Base-by-base conservation (phyloP, 1,140 invertebrate genomes). In the Pseudomyrmex gracilis region DNA sequence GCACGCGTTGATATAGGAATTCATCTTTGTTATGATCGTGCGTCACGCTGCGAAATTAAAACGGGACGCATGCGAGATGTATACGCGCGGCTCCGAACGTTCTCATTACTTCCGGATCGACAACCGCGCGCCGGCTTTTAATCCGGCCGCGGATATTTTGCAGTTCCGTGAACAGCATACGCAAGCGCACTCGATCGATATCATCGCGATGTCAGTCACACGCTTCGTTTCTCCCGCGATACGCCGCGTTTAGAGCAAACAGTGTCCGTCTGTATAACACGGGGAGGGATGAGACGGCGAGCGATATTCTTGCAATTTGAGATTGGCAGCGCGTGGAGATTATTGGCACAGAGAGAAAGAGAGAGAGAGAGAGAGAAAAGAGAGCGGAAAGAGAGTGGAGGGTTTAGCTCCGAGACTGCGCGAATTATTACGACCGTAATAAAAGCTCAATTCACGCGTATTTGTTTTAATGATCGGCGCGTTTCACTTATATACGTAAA, bases 141-240 rank as follows among this genome's bases (percentile, higher is more conserved):
- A 80, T 71, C 76, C 22, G 53, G 53, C 55, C n/a, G 58, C n/a
- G 66, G 45, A 71, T 80, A 60, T 71, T 80, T 80, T 80, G 76
- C 76, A 80, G 53, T 70, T 71, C 66, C 66, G 5, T 71, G 66
- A 80, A 70, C 66, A 80, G 66, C 76, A 80, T 58, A 17, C 66
- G 66, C 76, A 80, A 71, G 8, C 49, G 76, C 66, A 71, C 12
- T 58, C 76, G n/a, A 80, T 80, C 66, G 66, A 80, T 80, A 57
- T 71, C 49, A 12, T 51, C 49, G 66, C 53, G 47, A 80, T 80
- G 76, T 55, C 43, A 12, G n/a, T 60, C 49, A 34, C 34, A 34
- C 20, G 53, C 55, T 71, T 80, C 76, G 76, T 71, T 80, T 80
- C 76, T 58, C 53, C 22, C 43, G 68, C 76, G 66, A 71, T 70